Evolutionary conservation across 1,140 invertebrate genomes (phyloP).

Genomic region (Latrodectus geometricus): DNA sequence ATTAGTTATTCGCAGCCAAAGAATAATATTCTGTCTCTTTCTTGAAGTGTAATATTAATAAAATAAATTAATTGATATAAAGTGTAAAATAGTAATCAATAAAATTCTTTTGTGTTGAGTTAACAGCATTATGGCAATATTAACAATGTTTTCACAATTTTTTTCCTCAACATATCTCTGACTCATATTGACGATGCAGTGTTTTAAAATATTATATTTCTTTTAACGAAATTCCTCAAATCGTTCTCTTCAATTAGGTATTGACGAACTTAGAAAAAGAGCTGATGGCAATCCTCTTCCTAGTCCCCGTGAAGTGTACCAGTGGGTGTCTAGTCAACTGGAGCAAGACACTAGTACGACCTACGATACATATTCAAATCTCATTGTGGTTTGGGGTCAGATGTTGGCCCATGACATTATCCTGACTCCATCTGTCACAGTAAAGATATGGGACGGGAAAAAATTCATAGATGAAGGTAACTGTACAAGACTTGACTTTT

Average conservation of each 20-base stretch:
- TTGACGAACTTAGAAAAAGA: conserved; percentile 32
- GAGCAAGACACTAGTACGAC: conserved; percentile 80
- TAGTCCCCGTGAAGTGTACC: conserved; percentile 79
- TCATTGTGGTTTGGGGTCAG: conserved; percentile 75
- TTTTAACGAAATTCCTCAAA: not conserved
- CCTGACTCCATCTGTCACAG: conserved; percentile 73
- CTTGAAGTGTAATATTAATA: no score
- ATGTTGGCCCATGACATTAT: conserved; percentile 74
- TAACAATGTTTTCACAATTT: not conserved
- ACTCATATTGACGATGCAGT: not conserved
- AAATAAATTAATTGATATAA: no score
- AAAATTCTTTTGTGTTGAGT: no score
- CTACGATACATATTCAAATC: conserved; percentile 77
- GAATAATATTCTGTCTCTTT: no score
- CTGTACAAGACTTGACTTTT: not conserved
- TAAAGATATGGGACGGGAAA: conserved; percentile 17
- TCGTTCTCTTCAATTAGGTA: conserved; percentile 12
- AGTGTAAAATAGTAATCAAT: no score
- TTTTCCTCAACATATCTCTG: not conserved
- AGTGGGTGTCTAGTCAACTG: conserved; percentile 74
- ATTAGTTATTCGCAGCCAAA: no score
- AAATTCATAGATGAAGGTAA: conserved; percentile 20
- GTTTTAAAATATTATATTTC: not conserved
- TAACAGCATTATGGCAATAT: not conserved
- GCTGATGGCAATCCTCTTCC: conserved; percentile 77